phyloP scores from a whole-genome alignment of 2,113 vertebrate genomes.

The Diglossa brunneiventris region DNA sequence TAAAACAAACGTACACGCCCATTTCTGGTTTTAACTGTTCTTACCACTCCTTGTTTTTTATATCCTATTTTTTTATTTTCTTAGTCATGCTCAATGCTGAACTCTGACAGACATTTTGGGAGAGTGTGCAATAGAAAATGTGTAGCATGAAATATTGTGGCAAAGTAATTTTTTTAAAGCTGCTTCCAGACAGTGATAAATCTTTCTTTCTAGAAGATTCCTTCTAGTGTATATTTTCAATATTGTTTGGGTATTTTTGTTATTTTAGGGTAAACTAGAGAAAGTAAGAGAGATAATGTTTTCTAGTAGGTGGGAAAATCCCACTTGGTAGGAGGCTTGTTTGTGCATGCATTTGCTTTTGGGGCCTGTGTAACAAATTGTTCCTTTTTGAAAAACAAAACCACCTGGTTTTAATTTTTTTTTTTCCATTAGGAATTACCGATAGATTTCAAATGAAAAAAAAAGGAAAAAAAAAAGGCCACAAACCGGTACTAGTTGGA shows the following conservation, averaged over 20 bases:
- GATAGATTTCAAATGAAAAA: not conserved
- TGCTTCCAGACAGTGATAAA: not conserved
- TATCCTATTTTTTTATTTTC: not conserved
- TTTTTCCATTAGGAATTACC: not conserved
- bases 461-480: accelerated
- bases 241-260: not conserved
- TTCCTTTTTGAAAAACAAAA: not conserved
- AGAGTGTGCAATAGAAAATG: not conserved
- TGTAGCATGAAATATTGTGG: not conserved
- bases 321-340: not conserved
- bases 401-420: accelerated
- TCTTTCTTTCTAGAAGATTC: not conserved
- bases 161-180: not conserved
- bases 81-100: not conserved
- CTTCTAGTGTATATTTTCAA: not conserved
- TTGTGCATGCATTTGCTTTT: not conserved
- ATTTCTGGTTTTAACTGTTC: not conserved
- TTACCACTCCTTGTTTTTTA: not conserved
- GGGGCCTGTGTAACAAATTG: accelerated
- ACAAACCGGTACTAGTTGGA: not conserved
- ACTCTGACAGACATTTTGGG: not conserved
- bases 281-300: not conserved
- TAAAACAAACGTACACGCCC: not conserved
- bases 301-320: not conserved
- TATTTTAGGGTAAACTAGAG: not conserved